Evolutionary conservation across 2,888 invertebrate genomes (phyloP), one percentile per base, ranked within the genome.

Genomic region (Sarcophaga rosellei): DNA sequence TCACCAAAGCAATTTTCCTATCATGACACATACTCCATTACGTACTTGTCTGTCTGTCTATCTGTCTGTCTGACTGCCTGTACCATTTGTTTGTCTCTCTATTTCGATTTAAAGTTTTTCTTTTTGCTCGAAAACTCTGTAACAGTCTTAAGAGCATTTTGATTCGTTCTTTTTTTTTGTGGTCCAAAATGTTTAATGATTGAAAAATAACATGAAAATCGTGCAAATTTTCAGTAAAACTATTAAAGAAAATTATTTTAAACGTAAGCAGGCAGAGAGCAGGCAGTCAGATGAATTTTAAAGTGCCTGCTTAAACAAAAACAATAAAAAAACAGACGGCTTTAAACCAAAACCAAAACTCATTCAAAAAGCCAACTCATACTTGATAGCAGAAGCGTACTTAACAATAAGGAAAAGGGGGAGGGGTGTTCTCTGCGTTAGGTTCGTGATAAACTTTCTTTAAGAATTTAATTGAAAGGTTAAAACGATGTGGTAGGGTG

Each of bases 161-260:
- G 66, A 72, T 35, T 35, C 59, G 57, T 80, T 83, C 12, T 53
- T 72, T 81, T 57, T 72, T 63, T 73, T 79, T 65, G 57, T 81
- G 74, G 74, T 81, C 78, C 75, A 75, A 84, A 86, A 86, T 86
- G 84, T 78, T 86, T 86, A 86, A 86, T 84, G 86, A 86, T 86
- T 86, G 86, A 86, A 91, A 92, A 91, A 91, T 91, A 91, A 91
- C 91, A 91, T 91, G 92, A 91, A 92, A 91, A 92, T 91, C 91
- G 91, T 91, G 91, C 91, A 91, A 89, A 86, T 53, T 83, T 85
- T 86, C 81, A 66, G 84, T 59, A 65, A 81, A 86, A 84, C 84
- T 81, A 84, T 86, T 86, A 84, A 68, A 86, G 86, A 78, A 86
- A 86, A 86, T 86, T 84, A 84, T 86, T 86, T 86, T 72, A 72